phyloP scores from a whole-genome alignment of 53 echinoderm and acorn worm species.

The Holothuria scabra region DNA sequence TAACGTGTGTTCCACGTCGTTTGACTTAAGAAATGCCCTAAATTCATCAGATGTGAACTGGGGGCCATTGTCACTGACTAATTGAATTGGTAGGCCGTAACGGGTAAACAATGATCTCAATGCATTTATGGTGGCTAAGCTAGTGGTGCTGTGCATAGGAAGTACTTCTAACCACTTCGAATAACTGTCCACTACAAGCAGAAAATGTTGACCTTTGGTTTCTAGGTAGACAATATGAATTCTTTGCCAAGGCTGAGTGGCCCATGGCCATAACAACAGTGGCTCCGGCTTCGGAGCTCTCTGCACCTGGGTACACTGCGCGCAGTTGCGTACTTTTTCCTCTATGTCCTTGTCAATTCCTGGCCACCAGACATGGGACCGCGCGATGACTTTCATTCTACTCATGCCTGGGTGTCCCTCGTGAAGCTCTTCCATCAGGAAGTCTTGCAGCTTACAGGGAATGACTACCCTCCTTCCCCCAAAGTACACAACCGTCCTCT shows the following conservation, averaged over 20 bases:
- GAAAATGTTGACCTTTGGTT: neutral
- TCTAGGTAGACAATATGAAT: neutral
- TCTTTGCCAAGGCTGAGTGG: neutral
- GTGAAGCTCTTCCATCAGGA: neutral
- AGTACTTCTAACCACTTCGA: too few relatives aligned
- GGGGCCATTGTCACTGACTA: slow-evolving; percentile 28
- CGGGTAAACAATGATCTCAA: slow-evolving; percentile 22
- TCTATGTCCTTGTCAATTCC: slow-evolving; percentile 19
- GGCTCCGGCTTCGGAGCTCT: neutral
- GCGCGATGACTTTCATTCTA: neutral
- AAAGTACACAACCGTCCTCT: neutral
- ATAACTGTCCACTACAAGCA: neutral
- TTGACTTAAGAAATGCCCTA: neutral
- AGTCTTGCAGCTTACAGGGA: neutral
- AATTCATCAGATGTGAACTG: slow-evolving; percentile 38
- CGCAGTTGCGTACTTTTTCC: neutral
- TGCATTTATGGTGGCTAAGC: slow-evolving; percentile 27
- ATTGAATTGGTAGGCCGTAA: neutral
- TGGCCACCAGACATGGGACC: slow-evolving; percentile 25
- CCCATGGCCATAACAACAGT: slow-evolving; percentile 20
- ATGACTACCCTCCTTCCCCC: neutral
- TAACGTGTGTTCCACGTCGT: slow-evolving; percentile 32
- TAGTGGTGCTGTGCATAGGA: slow-evolving; percentile 13
- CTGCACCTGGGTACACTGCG: slow-evolving; percentile 14
- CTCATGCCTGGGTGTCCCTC: neutral